Evolutionary conservation across 2,888 invertebrate species (phyloP).

Genomic region (Brachypalpus laphriformis): DNA sequence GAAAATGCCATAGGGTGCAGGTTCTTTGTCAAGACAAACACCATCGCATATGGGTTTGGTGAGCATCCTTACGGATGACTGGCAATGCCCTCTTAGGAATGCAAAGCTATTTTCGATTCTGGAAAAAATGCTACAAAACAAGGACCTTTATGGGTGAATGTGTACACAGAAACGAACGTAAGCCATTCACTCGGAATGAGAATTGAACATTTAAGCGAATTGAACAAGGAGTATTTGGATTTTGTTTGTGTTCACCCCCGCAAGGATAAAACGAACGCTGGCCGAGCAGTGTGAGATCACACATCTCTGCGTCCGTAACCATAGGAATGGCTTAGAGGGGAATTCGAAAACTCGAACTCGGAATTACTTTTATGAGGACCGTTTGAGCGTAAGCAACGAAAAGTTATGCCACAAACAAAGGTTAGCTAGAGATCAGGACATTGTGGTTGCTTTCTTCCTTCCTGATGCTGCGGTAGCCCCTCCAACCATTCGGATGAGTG

Average conservation of each 20-base stretch:
- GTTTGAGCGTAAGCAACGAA: conserved; percentile 55
- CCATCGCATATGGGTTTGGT: conserved; percentile 8
- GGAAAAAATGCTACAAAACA: background rate
- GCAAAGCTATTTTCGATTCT: background rate
- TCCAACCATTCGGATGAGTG: conserved; percentile 13
- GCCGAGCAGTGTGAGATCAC: conserved; percentile 30
- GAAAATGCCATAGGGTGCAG: conserved; percentile 13
- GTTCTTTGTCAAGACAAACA: conserved; percentile 37
- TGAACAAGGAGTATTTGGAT: background rate
- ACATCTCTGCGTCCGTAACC: background rate
- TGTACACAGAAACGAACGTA: background rate
- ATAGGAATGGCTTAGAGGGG: background rate
- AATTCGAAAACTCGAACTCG: conserved; percentile 42
- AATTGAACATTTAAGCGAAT: conserved; percentile 40
- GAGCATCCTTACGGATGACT: conserved; percentile 3
- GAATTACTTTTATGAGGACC: conserved; percentile 57
- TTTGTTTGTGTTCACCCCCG: background rate
- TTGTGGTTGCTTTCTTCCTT: conserved; percentile 5
- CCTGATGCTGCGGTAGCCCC: background rate
- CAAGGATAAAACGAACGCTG: conserved; percentile 2
- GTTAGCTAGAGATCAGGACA: conserved; percentile 29
- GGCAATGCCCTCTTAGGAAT: conserved; percentile 3
- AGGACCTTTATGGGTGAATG: background rate
- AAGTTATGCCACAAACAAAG: conserved; percentile 60
- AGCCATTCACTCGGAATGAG: conserved; percentile 21